Evolutionary conservation across 2,888 invertebrate genomes (phyloP), one percentile per base, ranked within the genome.

Genomic region (Acholoe squamosa): DNA sequence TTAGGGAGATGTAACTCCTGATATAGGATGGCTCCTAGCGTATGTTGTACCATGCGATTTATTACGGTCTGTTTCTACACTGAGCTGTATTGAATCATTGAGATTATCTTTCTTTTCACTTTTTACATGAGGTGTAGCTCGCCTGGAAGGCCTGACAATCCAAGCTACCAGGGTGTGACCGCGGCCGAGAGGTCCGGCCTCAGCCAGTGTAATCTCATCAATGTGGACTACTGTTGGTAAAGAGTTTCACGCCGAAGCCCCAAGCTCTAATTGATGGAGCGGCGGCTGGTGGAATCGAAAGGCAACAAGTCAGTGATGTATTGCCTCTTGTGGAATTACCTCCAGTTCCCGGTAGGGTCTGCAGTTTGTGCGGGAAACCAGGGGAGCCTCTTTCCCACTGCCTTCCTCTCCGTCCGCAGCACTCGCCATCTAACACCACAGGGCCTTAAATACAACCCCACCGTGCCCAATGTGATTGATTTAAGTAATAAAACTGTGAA

Each of bases 261-360:
- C 7, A 25, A 43, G 22, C 80, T 80, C 34, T 80, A 80, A 80
- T 80, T 80, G 80, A 80, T 80, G 80, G 80, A 80, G 43, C 80
- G 19, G 80, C 80, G 14, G 12, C 22, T 1, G n/a, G 22, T 0
- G n/a, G 80, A 80, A 34, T 80, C 43, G 34, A 80, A 80, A 80
- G 80, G 80, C 80, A 80, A 80, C 80, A 80, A 33, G 43, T 33
- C 80, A 14, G 0, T 43, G 80, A 80, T 80, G 80, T 34, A 80
- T 80, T 34, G 43, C 80, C 43, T 14, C 34, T 80, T 43, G 16
- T 43, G 22, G 80, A 80, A 80, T 80, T 34, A 43, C 80, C 43
- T 25, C 10, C 80, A 1, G 80, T 33, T 31, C 34, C 43, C 34
- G 33, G 80, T n/a, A 80, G 80, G 34, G 19, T n/a, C 3, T 61